Percentiles rank a stretch among this genome's conserved stretches.
phyloP scores from a whole-genome alignment of 2,888 invertebrate genomes.

The Agrochola litura region DNA sequence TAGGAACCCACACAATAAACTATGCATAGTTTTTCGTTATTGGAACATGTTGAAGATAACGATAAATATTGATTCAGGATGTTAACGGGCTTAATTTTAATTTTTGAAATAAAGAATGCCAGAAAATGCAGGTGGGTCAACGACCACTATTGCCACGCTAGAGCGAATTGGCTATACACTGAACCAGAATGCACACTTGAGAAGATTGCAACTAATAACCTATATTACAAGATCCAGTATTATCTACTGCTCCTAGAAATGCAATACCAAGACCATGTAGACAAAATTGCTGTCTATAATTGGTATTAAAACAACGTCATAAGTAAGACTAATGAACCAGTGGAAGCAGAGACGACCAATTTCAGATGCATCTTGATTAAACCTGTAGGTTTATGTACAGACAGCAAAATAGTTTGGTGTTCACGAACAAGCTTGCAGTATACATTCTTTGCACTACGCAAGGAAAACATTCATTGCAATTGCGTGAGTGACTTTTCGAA shows the following conservation, averaged over 20 bases:
- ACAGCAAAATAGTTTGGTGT: neutral
- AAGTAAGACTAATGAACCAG: constrained; percentile 22
- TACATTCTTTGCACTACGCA: neutral
- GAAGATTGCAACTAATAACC: neutral
- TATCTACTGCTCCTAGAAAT: neutral
- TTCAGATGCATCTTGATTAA: constrained; percentile 51
- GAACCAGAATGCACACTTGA: neutral
- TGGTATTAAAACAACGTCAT: constrained; percentile 11
- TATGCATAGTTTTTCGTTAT: too few relatives aligned
- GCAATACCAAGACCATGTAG: neutral
- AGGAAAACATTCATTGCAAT: neutral
- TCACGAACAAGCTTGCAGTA: neutral
- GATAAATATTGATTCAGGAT: too few relatives aligned
- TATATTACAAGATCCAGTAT: neutral
- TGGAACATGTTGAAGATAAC: too few relatives aligned
- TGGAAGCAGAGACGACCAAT: constrained; percentile 1
- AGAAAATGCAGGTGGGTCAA: too few relatives aligned
- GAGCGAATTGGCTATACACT: neutral
- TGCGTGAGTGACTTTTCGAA: neutral
- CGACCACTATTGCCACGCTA: too few relatives aligned
- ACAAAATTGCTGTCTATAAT: constrained; percentile 19
- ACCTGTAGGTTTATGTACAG: constrained; percentile 10
- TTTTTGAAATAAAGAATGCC: too few relatives aligned
- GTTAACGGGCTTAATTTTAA: too few relatives aligned
- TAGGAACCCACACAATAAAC: too few relatives aligned